Evolutionary conservation across 2,113 vertebrate genomes (phyloP).

Genomic region (Mirza zaza): DNA sequence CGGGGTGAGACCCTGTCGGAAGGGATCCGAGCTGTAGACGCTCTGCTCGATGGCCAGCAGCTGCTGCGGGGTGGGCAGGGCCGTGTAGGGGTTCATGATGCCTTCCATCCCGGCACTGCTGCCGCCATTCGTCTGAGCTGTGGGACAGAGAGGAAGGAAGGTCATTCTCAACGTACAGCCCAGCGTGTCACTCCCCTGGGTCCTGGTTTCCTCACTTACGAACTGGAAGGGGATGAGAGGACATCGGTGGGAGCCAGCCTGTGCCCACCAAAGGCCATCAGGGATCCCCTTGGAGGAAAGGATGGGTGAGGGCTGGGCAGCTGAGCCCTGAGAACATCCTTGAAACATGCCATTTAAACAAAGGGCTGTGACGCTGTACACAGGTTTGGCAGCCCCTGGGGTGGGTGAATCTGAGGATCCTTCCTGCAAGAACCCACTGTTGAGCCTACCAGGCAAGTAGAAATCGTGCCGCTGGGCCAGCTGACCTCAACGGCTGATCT

Average conservation of each 20-base stretch:
- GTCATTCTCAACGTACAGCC: accelerated
- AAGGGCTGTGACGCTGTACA: not conserved
- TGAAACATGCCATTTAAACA: not conserved
- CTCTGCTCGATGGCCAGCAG: constrained; percentile 90
- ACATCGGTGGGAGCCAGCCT: not conserved
- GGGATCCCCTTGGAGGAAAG: not conserved
- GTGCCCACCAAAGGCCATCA: not conserved
- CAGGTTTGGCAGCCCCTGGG: not conserved
- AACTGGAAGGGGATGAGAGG: not conserved
- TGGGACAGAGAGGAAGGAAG: not conserved
- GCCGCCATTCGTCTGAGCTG: constrained; percentile 86
- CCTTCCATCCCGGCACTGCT: constrained; percentile 86
- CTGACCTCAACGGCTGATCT: not conserved
- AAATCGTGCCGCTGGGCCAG: accelerated
- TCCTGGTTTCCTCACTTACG: not conserved
- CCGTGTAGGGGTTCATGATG: constrained; percentile 88
- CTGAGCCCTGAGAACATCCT: not conserved
- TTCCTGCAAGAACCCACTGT: no score
- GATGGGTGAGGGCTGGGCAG: no score
- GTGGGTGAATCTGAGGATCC: not conserved
- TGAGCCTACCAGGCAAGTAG: not conserved
- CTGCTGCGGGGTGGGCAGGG: constrained; percentile 88
- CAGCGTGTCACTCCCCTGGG: not conserved
- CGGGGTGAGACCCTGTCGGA: constrained; percentile 96
- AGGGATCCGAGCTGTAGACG: constrained; percentile 91